A percentile compares a stretch with the other conserved stretches of the same genome.
Evolutionary conservation across 64 coral and sea anemone species (phyloP).

Genomic region (Stylophora pistillata): DNA sequence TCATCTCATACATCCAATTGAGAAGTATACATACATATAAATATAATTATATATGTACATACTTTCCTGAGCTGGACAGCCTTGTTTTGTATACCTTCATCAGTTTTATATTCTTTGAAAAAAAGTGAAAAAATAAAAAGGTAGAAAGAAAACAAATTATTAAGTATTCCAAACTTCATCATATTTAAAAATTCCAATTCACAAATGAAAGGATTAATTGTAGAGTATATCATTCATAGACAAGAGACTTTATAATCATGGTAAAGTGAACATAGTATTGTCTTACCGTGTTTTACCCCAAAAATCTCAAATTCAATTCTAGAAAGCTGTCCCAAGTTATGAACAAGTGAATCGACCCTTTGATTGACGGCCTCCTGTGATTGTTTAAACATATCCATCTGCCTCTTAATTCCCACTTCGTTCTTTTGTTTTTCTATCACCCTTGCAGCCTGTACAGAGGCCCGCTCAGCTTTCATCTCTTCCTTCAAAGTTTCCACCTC

Average conservation of each 20-base stretch:
- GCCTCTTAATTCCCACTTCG: slow-evolving; percentile 47
- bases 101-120: slow-evolving; percentile 70
- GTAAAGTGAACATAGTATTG: background rate
- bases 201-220: too few species aligned
- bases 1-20: too few species aligned
- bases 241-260: background rate
- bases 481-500: slow-evolving; percentile 69
- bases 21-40: too few species aligned
- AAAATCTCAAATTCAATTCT: slow-evolving; percentile 65
- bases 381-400: slow-evolving; percentile 61
- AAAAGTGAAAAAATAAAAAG: background rate
- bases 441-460: slow-evolving; percentile 73
- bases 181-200: too few species aligned
- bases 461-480: slow-evolving; percentile 82
- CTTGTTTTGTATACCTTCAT: slow-evolving; percentile 68
- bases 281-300: slow-evolving; percentile 73
- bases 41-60: background rate
- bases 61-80: slow-evolving; percentile 54
- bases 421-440: slow-evolving; percentile 71
- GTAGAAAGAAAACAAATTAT: background rate
- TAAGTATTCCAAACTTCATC: too few species aligned
- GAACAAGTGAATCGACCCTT: slow-evolving; percentile 39
- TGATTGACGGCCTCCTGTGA: slow-evolving; percentile 64
- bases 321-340: slow-evolving; percentile 40
- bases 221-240: too few species aligned